These are phyloP conservation scores for Drosophila paucipuncta DNA, from an alignment of 2,888 invertebrate genomes.

Conservation along the genomic window DNA sequence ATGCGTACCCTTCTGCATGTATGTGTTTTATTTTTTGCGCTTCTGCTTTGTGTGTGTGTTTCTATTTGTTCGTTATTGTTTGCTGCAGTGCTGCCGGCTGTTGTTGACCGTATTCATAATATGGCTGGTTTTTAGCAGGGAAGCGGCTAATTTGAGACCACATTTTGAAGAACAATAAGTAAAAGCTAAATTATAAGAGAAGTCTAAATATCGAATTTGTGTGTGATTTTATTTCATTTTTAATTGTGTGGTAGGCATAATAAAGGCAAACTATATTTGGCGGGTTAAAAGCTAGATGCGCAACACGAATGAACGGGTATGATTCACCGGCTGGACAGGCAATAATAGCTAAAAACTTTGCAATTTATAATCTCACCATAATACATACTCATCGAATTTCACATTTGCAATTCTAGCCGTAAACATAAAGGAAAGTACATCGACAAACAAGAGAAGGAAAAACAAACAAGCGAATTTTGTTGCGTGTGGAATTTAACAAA, in stretches of 20 bases:
- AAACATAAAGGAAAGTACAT: slow-evolving; percentile 2
- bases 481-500: neutral
- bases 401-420: slow-evolving; percentile 39
- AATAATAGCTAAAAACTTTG: slow-evolving; percentile 25
- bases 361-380: slow-evolving; percentile 24
- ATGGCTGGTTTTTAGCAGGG: slow-evolving; percentile 8
- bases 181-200: neutral
- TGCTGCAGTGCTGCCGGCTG: slow-evolving; percentile 16
- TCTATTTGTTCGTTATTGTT: slow-evolving; percentile 11
- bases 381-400: slow-evolving; percentile 24
- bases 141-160: neutral
- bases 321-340: slow-evolving; percentile 19
- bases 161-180: neutral
- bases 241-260: neutral
- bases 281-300: neutral
- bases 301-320: slow-evolving; percentile 18
- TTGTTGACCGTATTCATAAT: slow-evolving; percentile 6
- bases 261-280: neutral
- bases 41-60: neutral
- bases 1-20: neutral
- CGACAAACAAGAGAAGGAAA: neutral
- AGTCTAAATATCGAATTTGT: neutral
- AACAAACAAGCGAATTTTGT: slow-evolving; percentile 17
- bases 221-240: neutral
- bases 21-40: neutral